Conservation (phyloP, 2,113 vertebrate species). For the Nycticorax nycticorax region DNA sequence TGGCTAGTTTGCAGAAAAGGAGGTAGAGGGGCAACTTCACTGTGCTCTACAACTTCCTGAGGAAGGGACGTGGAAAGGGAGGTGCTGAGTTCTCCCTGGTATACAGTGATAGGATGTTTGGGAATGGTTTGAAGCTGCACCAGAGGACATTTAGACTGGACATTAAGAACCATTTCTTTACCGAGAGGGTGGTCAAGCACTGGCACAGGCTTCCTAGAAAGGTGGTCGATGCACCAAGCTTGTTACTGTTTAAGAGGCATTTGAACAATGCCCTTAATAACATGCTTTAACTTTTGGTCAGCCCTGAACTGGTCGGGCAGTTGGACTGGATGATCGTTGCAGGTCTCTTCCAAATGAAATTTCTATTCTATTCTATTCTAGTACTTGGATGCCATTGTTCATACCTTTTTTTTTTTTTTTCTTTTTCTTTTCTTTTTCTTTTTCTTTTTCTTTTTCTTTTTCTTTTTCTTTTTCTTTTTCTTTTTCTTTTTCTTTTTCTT, state of each 20-base stretch:
- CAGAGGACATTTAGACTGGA: no score
- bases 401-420: no score
- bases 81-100: not conserved
- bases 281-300: not conserved
- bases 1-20: not conserved
- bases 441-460: no score
- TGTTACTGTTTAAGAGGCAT: not conserved
- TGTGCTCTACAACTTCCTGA: not conserved
- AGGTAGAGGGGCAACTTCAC: not conserved
- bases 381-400: no score
- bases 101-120: not conserved
- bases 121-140: not conserved
- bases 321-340: not conserved
- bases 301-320: not conserved
- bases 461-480: no score
- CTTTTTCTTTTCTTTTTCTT: not conserved
- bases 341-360: not conserved
- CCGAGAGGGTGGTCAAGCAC: not conserved
- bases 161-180: not conserved
- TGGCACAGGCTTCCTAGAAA: not conserved
- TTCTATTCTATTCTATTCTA: no score
- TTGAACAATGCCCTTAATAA: not conserved
- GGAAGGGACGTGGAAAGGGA: not conserved
- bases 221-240: not conserved
- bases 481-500: no score